Conservation (phyloP, 2,113 vertebrate species). For the Cinclus mexicanus region DNA sequence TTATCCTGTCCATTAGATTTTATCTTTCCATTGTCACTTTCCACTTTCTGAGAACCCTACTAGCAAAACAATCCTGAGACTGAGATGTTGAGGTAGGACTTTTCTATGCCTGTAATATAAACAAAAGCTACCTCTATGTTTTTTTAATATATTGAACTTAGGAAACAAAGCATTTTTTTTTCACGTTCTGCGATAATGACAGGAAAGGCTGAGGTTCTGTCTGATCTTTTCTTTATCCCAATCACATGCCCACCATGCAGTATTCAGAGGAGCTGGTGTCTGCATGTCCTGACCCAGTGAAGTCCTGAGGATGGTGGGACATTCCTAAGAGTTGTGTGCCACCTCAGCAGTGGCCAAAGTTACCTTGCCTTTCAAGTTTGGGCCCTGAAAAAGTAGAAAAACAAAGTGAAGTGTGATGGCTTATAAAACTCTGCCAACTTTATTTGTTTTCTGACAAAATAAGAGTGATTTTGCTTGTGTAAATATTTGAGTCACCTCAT, state of each 20-base stretch:
- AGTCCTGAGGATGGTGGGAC: background rate
- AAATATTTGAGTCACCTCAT: conserved; percentile 23
- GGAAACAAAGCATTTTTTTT: too few relatives aligned
- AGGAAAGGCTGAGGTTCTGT: background rate
- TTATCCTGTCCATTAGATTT: background rate
- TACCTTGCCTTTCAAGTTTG: background rate
- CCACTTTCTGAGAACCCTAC: background rate
- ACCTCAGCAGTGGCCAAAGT: background rate
- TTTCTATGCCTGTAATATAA: background rate
- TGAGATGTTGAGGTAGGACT: background rate
- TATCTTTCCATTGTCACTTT: background rate
- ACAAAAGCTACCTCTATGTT: background rate
- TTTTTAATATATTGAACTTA: background rate
- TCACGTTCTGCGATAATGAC: background rate
- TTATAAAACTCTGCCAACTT: conserved; percentile 63
- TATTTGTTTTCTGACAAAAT: conserved; percentile 49
- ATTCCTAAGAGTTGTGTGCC: background rate
- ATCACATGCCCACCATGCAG: fast-evolving
- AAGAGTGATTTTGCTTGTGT: background rate
- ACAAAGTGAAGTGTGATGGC: conserved; percentile 21
- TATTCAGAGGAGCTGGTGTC: background rate
- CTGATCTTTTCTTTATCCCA: background rate
- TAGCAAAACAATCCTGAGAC: background rate
- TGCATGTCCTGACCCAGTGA: fast-evolving
- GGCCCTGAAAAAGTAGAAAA: background rate